Evolutionary conservation across 2,888 invertebrate genomes (phyloP), one percentile per base, ranked within the genome.

Genomic region (Cryptophagus acutangulus): DNA sequence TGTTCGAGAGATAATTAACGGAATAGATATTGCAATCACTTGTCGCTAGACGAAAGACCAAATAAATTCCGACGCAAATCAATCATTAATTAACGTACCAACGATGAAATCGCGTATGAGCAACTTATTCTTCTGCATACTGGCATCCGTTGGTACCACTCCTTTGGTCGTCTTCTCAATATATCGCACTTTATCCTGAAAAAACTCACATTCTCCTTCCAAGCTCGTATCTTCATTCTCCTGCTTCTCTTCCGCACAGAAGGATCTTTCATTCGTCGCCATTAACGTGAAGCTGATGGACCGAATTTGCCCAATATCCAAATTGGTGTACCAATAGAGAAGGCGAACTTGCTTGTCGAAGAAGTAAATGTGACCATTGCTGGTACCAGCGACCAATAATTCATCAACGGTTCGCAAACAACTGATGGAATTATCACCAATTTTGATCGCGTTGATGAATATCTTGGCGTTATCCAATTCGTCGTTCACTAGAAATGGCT

Each of bases 261-360:
- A n/a, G n/a, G n/a, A n/a, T n/a, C n/a, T n/a, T n/a, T n/a, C n/a
- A n/a, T n/a, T n/a, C n/a, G n/a, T n/a, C n/a, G n/a, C n/a, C 10
- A 34, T 31, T 9, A 71, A 44, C 51, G 76, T 73, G 51, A 79
- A 79, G 51, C 74, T 73, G 34, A 79, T 67, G 0, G 65, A 69
- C n/a, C 56, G 66, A 33, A 78, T 71, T 29, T 65, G 61, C 52
- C 74, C 74, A 13, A 76, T 63, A 2, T 63, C 59, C 46, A 71
- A 72, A 5, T 73, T 71, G 25, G 72, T 68, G 40, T 74, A 68
- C 76, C 78, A 78, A 61, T 76, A 78, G 33, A 81, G 50, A 36
- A 81, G 64, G 55, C 71, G 74, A 51, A 81, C 58, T 49, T 75
- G 71, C 29, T 68, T 64, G 48, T 81, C 78, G 56, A 78, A 81